phyloP scores from a whole-genome alignment of 2,888 invertebrate species.

The Augochlorella aurata region DNA sequence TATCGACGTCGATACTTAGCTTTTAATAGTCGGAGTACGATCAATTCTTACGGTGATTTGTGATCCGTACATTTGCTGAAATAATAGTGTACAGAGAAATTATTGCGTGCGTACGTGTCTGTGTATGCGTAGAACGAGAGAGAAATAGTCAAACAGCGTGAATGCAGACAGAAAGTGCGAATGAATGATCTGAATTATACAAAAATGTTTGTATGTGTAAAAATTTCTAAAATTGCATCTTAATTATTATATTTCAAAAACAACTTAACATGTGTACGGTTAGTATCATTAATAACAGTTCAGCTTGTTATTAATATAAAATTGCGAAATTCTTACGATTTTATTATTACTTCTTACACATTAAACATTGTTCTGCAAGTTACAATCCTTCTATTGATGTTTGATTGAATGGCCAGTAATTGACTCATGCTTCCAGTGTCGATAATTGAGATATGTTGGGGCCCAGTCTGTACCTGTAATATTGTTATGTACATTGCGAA shows the following conservation, averaged over 20 bases:
- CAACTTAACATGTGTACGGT: slow-evolving; percentile 35
- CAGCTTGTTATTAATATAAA: slow-evolving; percentile 36
- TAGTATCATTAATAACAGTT: slow-evolving; percentile 29
- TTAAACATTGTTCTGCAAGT: slow-evolving; percentile 53
- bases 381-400: slow-evolving; percentile 52
- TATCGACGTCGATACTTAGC: slow-evolving; percentile 39
- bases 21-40: slow-evolving; percentile 46
- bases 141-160: slow-evolving; percentile 13
- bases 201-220: slow-evolving; percentile 46
- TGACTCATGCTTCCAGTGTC: slow-evolving; percentile 70
- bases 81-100: slow-evolving; percentile 50
- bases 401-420: slow-evolving; percentile 69
- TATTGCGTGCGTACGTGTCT: background rate
- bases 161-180: background rate
- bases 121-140: slow-evolving; percentile 6
- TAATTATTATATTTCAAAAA: slow-evolving; percentile 44
- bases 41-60: slow-evolving; percentile 28
- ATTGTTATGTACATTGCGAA: slow-evolving; percentile 73
- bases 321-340: slow-evolving; percentile 40
- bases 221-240: slow-evolving; percentile 22
- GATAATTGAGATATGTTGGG: slow-evolving; percentile 64
- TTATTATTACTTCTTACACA: slow-evolving; percentile 52
- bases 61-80: slow-evolving; percentile 20
- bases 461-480: slow-evolving; percentile 70
- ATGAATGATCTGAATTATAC: slow-evolving; percentile 24